phyloP scores from a whole-genome alignment of 1,140 invertebrate species.

The Doryteuthis pealeii region DNA sequence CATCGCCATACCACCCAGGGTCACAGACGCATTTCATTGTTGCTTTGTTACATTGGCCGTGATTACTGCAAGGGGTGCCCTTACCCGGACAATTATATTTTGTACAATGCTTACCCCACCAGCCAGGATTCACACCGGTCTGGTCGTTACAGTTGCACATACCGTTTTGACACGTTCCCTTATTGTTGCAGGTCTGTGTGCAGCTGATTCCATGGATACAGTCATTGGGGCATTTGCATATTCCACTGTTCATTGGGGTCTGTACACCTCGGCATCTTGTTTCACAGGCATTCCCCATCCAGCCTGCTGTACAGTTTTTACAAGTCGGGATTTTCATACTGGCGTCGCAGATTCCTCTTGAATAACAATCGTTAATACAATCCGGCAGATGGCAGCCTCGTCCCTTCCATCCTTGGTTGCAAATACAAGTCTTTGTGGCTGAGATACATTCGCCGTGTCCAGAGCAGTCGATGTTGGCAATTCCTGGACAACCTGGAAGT shows the following conservation, averaged over 20 bases:
- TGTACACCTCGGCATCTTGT: conserved; percentile 29
- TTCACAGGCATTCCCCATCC: conserved; percentile 39
- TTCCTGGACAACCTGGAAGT: conserved; percentile 29
- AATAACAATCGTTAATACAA: neutral
- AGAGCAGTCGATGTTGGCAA: conserved; percentile 24
- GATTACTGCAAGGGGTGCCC: conserved; percentile 19
- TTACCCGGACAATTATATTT: conserved; percentile 22
- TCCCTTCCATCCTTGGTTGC: conserved; percentile 36
- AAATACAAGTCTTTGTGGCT: conserved; percentile 34
- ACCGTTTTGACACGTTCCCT: conserved; percentile 24
- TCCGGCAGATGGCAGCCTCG: conserved; percentile 26
- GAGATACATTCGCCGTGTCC: conserved; percentile 29
- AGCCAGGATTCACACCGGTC: conserved; percentile 21
- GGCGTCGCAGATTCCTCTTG: neutral
- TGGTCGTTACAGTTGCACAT: conserved; percentile 27
- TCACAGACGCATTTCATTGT: conserved; percentile 26
- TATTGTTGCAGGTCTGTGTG: conserved; percentile 9
- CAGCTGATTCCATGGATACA: conserved; percentile 34
- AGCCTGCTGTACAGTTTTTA: conserved; percentile 33
- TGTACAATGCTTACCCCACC: conserved; percentile 26
- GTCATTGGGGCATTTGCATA: conserved; percentile 29
- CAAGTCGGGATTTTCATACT: conserved; percentile 26
- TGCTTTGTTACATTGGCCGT: conserved; percentile 26
- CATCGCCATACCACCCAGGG: conserved; percentile 28
- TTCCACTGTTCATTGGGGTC: conserved; percentile 29